These are phyloP conservation scores for Gobiocypris rarus DNA, from an alignment of 2,113 vertebrate species.

Conservation along the genomic window DNA sequence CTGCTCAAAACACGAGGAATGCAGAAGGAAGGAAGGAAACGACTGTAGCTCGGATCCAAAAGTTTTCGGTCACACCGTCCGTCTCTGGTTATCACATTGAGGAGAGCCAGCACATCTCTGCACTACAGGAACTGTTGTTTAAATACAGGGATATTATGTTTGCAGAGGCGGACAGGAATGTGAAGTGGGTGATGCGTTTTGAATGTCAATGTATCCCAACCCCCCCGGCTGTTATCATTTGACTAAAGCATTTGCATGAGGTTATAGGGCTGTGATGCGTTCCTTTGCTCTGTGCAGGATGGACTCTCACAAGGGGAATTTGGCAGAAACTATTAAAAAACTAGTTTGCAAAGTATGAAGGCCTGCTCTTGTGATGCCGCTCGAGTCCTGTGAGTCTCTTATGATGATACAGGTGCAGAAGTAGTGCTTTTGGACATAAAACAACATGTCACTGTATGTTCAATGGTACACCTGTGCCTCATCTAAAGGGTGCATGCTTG, in stretches of 20 bases:
- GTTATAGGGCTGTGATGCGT: not conserved
- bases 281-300: not conserved
- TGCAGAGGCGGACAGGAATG: not conserved
- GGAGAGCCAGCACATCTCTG: not conserved
- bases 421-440: not conserved
- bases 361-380: not conserved
- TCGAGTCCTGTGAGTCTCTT: not conserved
- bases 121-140: not conserved
- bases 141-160: slow-evolving; percentile 3
- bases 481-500: not conserved
- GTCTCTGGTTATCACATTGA: not conserved
- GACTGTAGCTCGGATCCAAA: not conserved
- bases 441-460: not conserved
- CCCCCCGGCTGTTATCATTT: slow-evolving; percentile 27
- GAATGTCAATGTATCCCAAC: slow-evolving; percentile 6
- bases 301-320: not conserved
- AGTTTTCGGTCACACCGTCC: not conserved
- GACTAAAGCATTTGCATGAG: slow-evolving; percentile 51
- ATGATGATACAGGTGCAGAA: not conserved
- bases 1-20: not conserved
- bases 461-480: not conserved
- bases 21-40: not conserved
- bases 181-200: slow-evolving; percentile 13
- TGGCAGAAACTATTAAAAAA: slow-evolving; percentile 1
- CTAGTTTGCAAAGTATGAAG: not conserved